Conservation (phyloP, 2,888 invertebrate genomes). For the Rotaria sp. region DNA sequence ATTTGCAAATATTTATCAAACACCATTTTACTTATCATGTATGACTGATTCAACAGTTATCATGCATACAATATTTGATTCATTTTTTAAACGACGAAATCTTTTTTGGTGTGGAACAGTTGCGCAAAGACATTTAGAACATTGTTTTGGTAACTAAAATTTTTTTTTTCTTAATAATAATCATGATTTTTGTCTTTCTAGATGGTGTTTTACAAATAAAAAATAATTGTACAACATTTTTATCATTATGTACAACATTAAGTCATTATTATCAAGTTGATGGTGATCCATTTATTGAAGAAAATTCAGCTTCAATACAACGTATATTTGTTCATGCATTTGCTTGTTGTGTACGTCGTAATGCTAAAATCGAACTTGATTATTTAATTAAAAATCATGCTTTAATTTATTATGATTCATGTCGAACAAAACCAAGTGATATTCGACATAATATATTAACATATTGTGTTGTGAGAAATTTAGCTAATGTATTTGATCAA, state of each 20-base stretch:
- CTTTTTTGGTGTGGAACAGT: not conserved
- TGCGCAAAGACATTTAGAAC: constrained; percentile 2
- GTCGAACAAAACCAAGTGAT: constrained; percentile 27
- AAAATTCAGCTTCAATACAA: constrained; percentile 9
- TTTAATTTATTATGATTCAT: constrained; percentile 22
- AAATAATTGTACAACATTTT: constrained; percentile 22
- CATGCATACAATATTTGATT: constrained; percentile 23
- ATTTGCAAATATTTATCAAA: not conserved
- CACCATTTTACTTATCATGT: constrained; percentile 12
- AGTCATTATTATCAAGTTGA: constrained; percentile 29
- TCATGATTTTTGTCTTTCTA: not conserved
- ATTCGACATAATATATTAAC: constrained; percentile 30
- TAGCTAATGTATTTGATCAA: not conserved
- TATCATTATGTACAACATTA: constrained; percentile 9
- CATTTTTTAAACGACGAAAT: constrained; percentile 19
- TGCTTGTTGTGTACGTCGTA: constrained; percentile 19
- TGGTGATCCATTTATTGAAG: constrained; percentile 22
- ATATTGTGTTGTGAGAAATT: constrained; percentile 6
- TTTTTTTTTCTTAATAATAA: not conserved
- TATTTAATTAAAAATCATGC: constrained; percentile 28
- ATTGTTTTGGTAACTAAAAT: not conserved
- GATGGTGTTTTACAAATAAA: constrained; percentile 25
- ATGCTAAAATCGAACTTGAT: constrained; percentile 25
- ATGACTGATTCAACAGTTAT: not conserved
- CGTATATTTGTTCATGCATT: constrained; percentile 29